Conservation (phyloP, 1,140 invertebrate species). For the Agrypnia vestita region DNA sequence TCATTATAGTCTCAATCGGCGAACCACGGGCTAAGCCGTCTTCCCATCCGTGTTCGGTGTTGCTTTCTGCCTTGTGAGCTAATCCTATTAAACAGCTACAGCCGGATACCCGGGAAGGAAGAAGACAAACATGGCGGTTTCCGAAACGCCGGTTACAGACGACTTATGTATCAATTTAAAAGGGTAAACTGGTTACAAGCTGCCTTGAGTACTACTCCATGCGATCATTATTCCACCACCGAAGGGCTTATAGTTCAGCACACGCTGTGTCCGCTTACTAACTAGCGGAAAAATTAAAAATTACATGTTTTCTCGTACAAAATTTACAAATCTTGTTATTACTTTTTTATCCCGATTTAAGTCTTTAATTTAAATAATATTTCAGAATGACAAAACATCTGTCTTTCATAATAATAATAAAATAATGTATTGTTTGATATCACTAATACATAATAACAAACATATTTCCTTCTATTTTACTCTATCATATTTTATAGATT, state of each 20-base stretch:
- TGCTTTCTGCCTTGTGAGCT: constrained; percentile 40
- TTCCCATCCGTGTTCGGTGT: constrained; percentile 5
- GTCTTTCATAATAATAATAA: too few species aligned
- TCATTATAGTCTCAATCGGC: too few species aligned
- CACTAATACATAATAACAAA: too few species aligned
- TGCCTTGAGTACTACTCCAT: constrained; percentile 1
- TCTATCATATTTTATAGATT: too few species aligned
- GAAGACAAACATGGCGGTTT: constrained; percentile 43
- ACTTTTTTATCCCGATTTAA: too few species aligned
- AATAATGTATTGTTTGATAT: too few species aligned
- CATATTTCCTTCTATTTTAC: too few species aligned
- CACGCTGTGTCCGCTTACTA: background rate
- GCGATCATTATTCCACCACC: constrained; percentile 17
- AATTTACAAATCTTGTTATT: too few species aligned
- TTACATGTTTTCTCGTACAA: too few species aligned
- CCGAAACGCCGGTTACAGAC: constrained; percentile 39
- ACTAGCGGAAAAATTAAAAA: too few species aligned
- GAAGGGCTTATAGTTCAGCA: constrained; percentile 22
- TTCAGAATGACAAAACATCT: too few species aligned
- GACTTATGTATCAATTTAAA: constrained; percentile 38
- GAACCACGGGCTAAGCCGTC: background rate
- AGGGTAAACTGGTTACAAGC: constrained; percentile 12
- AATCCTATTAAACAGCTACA: constrained; percentile 17
- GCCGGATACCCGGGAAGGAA: constrained; percentile 6
- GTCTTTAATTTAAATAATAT: too few species aligned